These are phyloP conservation scores for Orgyia antiqua DNA, from an alignment of 2,888 invertebrate genomes.

Conservation along the genomic window DNA sequence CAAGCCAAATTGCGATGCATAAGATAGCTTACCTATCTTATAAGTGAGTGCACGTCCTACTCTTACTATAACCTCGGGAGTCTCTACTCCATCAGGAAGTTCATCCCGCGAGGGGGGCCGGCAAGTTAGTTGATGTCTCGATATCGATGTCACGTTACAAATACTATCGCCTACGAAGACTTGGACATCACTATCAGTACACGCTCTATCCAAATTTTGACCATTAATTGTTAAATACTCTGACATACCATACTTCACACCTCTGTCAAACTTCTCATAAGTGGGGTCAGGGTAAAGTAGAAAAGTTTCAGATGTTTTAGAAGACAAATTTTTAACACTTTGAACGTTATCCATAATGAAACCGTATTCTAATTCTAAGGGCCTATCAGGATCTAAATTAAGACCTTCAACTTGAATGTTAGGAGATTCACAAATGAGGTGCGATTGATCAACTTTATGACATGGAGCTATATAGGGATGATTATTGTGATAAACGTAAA, in stretches of 20 bases:
- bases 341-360: slow-evolving; percentile 97
- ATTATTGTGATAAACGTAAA: slow-evolving; percentile 93
- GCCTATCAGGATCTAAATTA: slow-evolving; percentile 87
- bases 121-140: slow-evolving; percentile 95
- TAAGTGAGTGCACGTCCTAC: slow-evolving; percentile 91
- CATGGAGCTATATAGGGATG: slow-evolving; percentile 85
- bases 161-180: slow-evolving; percentile 92
- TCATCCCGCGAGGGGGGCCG: slow-evolving; percentile 90
- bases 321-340: slow-evolving; percentile 86
- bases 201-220: slow-evolving; percentile 93
- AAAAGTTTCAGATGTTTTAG: slow-evolving; percentile 83
- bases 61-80: slow-evolving; percentile 90
- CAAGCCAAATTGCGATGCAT: slow-evolving; percentile 89
- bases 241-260: slow-evolving; percentile 94
- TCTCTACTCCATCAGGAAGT: slow-evolving; percentile 78
- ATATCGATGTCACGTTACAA: slow-evolving; percentile 96
- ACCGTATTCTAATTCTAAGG: slow-evolving; percentile 91
- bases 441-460: slow-evolving; percentile 82
- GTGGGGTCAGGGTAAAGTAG: slow-evolving; percentile 94
- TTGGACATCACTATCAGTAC: slow-evolving; percentile 92
- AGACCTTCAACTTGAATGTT: slow-evolving; percentile 84
- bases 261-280: slow-evolving; percentile 92
- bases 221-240: slow-evolving; percentile 97
- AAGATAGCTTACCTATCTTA: slow-evolving; percentile 92
- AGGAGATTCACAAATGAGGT: slow-evolving; percentile 93